A percentile compares a stretch with the other conserved stretches of the same genome.
Evolutionary conservation across 2,888 invertebrate species (phyloP).

Genomic region (Aquatica leii): DNA sequence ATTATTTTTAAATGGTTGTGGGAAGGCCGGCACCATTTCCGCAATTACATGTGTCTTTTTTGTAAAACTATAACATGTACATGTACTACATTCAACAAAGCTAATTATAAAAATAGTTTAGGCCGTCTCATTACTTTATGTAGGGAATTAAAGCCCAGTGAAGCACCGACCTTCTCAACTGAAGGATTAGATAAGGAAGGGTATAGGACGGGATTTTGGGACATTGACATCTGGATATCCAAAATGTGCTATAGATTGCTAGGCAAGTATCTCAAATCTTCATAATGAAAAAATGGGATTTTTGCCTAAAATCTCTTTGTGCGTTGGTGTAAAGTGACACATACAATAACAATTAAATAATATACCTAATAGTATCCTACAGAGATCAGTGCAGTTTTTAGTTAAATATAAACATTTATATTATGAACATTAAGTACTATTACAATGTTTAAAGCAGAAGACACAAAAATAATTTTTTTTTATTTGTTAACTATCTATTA

Average conservation of each 20-base stretch:
- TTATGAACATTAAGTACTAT: conserved; percentile 52
- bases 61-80: conserved; percentile 54
- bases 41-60: conserved; percentile 39
- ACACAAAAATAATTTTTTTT: conserved; percentile 51
- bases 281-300: background rate
- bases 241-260: conserved; percentile 46
- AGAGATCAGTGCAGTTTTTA: conserved; percentile 55
- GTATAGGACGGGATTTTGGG: conserved; percentile 45
- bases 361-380: conserved; percentile 49
- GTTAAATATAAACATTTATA: conserved; percentile 54
- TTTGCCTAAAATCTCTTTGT: conserved; percentile 44
- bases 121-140: conserved; percentile 55
- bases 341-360: conserved; percentile 34
- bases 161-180: conserved; percentile 41
- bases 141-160: conserved; percentile 41
- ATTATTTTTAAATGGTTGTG: conserved; percentile 53
- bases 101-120: conserved; percentile 59
- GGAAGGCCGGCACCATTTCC: conserved; percentile 32
- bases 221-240: conserved; percentile 51
- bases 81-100: conserved; percentile 57
- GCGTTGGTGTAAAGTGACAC: conserved; percentile 58
- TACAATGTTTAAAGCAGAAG: conserved; percentile 42
- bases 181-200: conserved; percentile 42
- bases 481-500: conserved; percentile 49
- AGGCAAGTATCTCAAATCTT: background rate